Evolutionary conservation across 2,113 vertebrate genomes (phyloP), one percentile per base, ranked within the genome.

Genomic region (Elachura formosa): DNA sequence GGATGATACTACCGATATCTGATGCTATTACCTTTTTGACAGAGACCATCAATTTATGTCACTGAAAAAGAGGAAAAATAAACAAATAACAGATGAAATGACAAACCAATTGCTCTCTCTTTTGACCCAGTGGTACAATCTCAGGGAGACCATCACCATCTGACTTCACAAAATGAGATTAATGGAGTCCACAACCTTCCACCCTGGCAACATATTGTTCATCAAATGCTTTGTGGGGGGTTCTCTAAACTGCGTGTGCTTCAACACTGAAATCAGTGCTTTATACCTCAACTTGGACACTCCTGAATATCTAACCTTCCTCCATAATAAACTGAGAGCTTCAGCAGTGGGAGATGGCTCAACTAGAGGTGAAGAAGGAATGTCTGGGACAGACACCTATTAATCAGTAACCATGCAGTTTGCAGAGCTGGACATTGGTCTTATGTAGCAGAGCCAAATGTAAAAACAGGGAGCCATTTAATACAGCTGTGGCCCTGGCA

Each of bases 51-150:
- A 79, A 63, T 83, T 87, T 77, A 49, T 94, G 28, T 58, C 71
- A 72, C 73, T 51, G 49, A 68, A 92, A 43, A 64, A 77, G 58
- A 80, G 16, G 16, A 90, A 85, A 93, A 38, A 11, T 43, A 88
- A 69, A 46, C 51, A 40, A 67, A 86, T 38, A 75, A 76, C 46
- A 73, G 67, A 86, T 64, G 6, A 80, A 90, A 91, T 74, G 23
- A 77, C 79, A 46, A 96, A 94, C 52, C 4, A 67, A 55, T 91
- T 90, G 49, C 36, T 74, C 36, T 85, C 40, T 83, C 71, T 80
- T 93, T 90, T 90, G 93, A 87, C 79, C 22, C 59, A n/a, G n/a
- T 85, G 46, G 40, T 68, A 76, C 64, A 31, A 89, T 90, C 62
- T 76, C 83, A 78, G 82, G 84, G 49, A 96, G 33, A 84, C 21